These are phyloP conservation scores for Pempheris klunzingeri DNA, from an alignment of 2,797 vertebrate genomes.

Conservation along the genomic window DNA sequence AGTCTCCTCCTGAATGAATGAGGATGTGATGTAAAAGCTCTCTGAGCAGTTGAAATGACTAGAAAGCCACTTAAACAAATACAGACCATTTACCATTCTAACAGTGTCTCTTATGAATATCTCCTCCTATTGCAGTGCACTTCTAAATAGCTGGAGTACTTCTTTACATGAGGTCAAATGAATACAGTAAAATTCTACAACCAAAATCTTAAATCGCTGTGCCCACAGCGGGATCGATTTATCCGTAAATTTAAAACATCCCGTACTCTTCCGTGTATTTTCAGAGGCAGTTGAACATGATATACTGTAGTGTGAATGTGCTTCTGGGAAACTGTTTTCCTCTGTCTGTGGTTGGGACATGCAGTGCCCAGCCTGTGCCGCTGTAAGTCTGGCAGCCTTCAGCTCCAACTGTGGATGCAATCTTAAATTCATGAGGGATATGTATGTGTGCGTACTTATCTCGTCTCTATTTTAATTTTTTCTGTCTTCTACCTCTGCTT, in stretches of 20 bases:
- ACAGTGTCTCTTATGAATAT: too few relatives aligned
- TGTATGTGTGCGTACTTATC: not conserved
- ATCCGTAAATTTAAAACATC: not conserved
- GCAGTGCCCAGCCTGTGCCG: constrained; percentile 30
- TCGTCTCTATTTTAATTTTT: constrained; percentile 13
- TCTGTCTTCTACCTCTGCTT: constrained; percentile 42
- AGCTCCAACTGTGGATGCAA: constrained; percentile 33
- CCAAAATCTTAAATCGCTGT: not conserved
- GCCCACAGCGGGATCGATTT: not conserved
- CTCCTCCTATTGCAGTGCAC: not conserved
- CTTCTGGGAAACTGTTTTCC: constrained; percentile 55
- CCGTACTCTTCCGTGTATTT: not conserved
- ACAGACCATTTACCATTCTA: too few relatives aligned
- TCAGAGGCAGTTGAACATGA: constrained; percentile 11
- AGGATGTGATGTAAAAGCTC: too few relatives aligned
- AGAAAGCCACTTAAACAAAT: too few relatives aligned
- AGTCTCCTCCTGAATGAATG: too few relatives aligned
- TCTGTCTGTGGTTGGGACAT: constrained; percentile 57
- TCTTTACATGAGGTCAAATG: not conserved
- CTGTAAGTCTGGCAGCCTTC: constrained; percentile 19
- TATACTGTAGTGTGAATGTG: constrained; percentile 14
- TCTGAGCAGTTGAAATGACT: too few relatives aligned
- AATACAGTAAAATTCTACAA: not conserved
- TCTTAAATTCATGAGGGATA: not conserved
- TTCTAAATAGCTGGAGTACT: not conserved